phyloP scores from a whole-genome alignment of 2,797 vertebrate genomes.

The Amphiprion clarkii region DNA sequence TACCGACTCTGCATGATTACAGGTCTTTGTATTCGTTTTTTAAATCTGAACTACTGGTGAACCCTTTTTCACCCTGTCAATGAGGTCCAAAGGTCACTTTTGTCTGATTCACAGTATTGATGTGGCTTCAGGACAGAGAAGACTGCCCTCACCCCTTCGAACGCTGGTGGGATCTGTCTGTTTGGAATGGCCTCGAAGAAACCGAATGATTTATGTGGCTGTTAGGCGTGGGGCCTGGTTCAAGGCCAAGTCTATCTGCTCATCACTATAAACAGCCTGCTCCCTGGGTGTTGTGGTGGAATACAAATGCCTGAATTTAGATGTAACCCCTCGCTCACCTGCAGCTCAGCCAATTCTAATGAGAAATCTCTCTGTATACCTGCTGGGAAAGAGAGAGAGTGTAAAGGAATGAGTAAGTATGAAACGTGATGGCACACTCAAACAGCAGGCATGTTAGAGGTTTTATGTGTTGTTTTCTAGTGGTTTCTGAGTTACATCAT shows the following conservation, averaged over 20 bases:
- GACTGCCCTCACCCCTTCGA: slow-evolving; percentile 36
- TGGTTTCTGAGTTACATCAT: slow-evolving; percentile 18
- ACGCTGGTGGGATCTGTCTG: slow-evolving; percentile 52
- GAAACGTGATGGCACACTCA: slow-evolving; percentile 15
- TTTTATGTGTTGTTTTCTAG: slow-evolving; percentile 14
- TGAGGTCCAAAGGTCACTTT: slow-evolving; percentile 15
- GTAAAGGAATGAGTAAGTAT: slow-evolving; percentile 29
- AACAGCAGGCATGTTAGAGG: slow-evolving; percentile 8
- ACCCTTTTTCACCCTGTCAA: slow-evolving; percentile 8
- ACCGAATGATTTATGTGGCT: slow-evolving; percentile 71
- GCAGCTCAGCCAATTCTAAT: slow-evolving; percentile 63
- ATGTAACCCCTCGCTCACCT: slow-evolving; percentile 74
- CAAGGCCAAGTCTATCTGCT: slow-evolving; percentile 74
- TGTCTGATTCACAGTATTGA: slow-evolving; percentile 19
- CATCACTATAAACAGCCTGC: slow-evolving; percentile 70
- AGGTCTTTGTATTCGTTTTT: slow-evolving; percentile 5
- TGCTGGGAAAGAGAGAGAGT: slow-evolving; percentile 27
- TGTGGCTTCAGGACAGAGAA: slow-evolving; percentile 39
- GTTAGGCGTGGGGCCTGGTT: slow-evolving; percentile 64
- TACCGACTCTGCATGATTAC: neutral
- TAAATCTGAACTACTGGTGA: neutral
- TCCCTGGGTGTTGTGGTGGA: slow-evolving; percentile 49
- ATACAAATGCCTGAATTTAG: slow-evolving; percentile 78
- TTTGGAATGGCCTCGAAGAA: slow-evolving; percentile 53
- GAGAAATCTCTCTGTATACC: slow-evolving; percentile 53